Evolutionary conservation across 2,113 vertebrate genomes (phyloP), one percentile per base, ranked within the genome.

Genomic region (Seriola quinqueradiata): DNA sequence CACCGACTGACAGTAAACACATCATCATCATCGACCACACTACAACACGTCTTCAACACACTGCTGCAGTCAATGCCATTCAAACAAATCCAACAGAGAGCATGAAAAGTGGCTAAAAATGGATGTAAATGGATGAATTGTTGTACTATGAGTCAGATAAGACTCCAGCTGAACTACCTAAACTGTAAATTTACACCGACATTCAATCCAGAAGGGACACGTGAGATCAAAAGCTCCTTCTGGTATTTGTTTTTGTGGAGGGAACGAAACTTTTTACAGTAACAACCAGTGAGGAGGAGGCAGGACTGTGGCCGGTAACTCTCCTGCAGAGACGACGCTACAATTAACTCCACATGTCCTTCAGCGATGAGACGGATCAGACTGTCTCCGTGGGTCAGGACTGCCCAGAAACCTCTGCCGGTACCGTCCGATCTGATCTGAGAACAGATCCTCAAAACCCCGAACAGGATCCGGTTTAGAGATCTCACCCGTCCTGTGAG

Each of bases 291-390:
- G 40, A 14, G 54, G n/a, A 25, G 54, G 54, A 12, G 55, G 23
- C 16, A 2, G 23, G 11, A 6, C 23, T 58, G 55, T 9, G 70
- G 44, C 38, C 25, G 7, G 38, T 42, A 4, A 17, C 54, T 54
- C 72, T 75, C 72, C 59, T 28, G 72, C 44, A 40, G 72, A 64
- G 72, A 16, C 10, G 32, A 70, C 5, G 44, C 21, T 40, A 59
- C 50, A 46, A 82, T 70, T 23, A 71, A 23, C 59, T 66, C 67
- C 81, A 82, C 73, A 64, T 66, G 73, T 82, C 40, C 32, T 50
- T 34, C 40, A 38, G 57, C 7, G 66, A 69, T 16, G n/a, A 13
- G 38, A 44, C 59, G 44, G 14, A 57, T 7, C 52, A 57, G 69
- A 70, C 52, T 0, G 52, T 42, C 36, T 44, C 54, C 21, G 69